Conservation (phyloP, 2,797 vertebrate genomes). For the Brotula barbata region DNA sequence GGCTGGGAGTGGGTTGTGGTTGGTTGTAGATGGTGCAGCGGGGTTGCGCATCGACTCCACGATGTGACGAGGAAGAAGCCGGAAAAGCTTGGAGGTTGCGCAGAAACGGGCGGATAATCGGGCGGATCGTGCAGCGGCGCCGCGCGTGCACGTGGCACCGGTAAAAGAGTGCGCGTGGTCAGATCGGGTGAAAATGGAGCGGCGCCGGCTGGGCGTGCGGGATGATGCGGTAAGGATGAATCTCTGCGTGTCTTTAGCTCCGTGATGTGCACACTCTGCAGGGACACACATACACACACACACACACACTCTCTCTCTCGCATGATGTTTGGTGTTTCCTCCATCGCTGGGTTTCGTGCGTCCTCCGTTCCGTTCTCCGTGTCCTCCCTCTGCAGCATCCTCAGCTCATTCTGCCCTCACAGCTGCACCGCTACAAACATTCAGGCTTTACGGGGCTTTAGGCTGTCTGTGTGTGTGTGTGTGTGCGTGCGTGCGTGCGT, state of each 20-base stretch:
- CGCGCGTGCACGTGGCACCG: slow-evolving; percentile 63
- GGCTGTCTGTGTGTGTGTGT: no score
- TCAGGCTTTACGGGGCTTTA: background rate
- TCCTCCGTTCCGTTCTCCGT: background rate
- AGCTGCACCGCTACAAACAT: background rate
- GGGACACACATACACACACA: background rate
- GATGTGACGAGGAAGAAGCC: slow-evolving; percentile 38
- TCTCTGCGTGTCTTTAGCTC: slow-evolving; percentile 6
- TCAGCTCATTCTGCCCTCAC: background rate
- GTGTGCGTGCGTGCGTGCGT: no score
- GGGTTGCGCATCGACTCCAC: slow-evolving; percentile 59
- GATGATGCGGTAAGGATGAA: slow-evolving; percentile 69
- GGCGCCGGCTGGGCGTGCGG: slow-evolving; percentile 42
- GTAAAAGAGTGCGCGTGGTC: slow-evolving; percentile 53
- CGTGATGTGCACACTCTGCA: background rate
- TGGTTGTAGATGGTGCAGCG: slow-evolving; percentile 63
- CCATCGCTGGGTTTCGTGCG: background rate
- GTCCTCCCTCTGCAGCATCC: background rate
- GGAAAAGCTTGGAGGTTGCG: background rate
- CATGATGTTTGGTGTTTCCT: background rate
- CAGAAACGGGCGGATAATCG: slow-evolving; percentile 6
- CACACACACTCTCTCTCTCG: background rate
- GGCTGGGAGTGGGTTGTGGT: slow-evolving; percentile 21
- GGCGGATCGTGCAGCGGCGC: slow-evolving; percentile 50
- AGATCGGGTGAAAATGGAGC: slow-evolving; percentile 51